Evolutionary conservation across 2,888 invertebrate species (phyloP).

Genomic region (Xylota segnis): DNA sequence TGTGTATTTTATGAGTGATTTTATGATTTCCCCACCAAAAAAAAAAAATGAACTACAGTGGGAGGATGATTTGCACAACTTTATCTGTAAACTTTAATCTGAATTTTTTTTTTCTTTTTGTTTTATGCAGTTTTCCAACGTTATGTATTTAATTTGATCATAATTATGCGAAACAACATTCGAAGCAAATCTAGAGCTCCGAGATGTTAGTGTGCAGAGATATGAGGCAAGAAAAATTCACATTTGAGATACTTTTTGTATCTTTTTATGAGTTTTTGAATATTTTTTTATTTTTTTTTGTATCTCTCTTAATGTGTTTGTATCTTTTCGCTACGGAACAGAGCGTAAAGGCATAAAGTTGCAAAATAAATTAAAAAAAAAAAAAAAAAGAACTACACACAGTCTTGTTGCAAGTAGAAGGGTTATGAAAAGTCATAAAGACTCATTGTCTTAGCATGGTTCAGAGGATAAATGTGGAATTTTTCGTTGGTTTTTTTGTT

Average conservation of each 20-base stretch:
- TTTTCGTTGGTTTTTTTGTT: background rate
- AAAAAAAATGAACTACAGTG: background rate
- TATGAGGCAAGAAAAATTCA: background rate
- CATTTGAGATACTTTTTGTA: constrained; percentile 11
- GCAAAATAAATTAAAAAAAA: constrained; percentile 28
- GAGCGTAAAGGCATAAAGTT: constrained; percentile 47
- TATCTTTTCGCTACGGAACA: constrained; percentile 14
- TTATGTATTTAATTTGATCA: constrained; percentile 59
- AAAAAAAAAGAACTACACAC: background rate
- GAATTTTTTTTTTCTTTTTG: constrained; percentile 11
- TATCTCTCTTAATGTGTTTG: constrained; percentile 11
- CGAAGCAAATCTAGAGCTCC: constrained; percentile 15
- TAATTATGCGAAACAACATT: constrained; percentile 62
- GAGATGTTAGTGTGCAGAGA: constrained; percentile 15
- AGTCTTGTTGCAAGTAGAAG: constrained; percentile 11
- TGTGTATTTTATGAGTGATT: constrained; percentile 53
- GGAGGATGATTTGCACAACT: constrained; percentile 13
- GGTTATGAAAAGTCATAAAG: constrained; percentile 74
- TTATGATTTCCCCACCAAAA: constrained; percentile 30
- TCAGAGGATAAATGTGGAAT: constrained; percentile 15
- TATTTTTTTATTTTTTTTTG: background rate
- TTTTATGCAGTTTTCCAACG: constrained; percentile 7
- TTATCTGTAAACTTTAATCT: constrained; percentile 49
- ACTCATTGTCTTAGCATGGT: constrained; percentile 60
- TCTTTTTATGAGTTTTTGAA: background rate